phyloP scores from a whole-genome alignment of 2,888 invertebrate species.

The Pherbina coryleti region DNA sequence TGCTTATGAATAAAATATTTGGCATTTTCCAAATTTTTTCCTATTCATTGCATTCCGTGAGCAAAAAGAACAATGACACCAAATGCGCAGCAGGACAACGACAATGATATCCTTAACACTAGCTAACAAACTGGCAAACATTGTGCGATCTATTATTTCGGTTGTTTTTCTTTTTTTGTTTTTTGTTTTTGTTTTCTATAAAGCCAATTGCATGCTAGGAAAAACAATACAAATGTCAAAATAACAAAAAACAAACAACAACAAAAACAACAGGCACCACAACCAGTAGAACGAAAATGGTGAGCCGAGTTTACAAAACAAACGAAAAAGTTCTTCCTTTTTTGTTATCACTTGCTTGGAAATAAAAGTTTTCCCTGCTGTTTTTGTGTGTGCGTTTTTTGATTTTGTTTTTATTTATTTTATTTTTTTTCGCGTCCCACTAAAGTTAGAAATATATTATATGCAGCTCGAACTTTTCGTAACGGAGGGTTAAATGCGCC shows the following conservation, averaged over 20 bases:
- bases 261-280: background rate
- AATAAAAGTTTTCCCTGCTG: slow-evolving; percentile 46
- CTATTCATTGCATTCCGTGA: slow-evolving; percentile 33
- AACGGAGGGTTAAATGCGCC: background rate
- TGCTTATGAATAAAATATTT: slow-evolving; percentile 40
- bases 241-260: slow-evolving; percentile 2
- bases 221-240: slow-evolving; percentile 42
- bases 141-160: slow-evolving; percentile 23
- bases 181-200: slow-evolving; percentile 18
- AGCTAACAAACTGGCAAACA: slow-evolving; percentile 13
- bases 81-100: slow-evolving; percentile 27
- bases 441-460: slow-evolving; percentile 22
- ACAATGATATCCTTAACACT: slow-evolving; percentile 34
- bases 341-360: slow-evolving; percentile 31
- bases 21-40: slow-evolving; percentile 26
- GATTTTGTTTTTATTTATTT: background rate
- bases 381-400: slow-evolving; percentile 32
- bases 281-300: background rate
- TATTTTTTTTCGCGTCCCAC: background rate
- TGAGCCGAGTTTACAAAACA: slow-evolving; percentile 1
- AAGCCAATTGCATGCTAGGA: slow-evolving; percentile 48
- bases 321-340: slow-evolving; percentile 25
- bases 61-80: slow-evolving; percentile 4
- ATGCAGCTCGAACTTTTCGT: background rate
- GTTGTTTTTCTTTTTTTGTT: slow-evolving; percentile 26